Base-by-base conservation (phyloP, 2,888 invertebrate species). In the Oxystoma pomonae region DNA sequence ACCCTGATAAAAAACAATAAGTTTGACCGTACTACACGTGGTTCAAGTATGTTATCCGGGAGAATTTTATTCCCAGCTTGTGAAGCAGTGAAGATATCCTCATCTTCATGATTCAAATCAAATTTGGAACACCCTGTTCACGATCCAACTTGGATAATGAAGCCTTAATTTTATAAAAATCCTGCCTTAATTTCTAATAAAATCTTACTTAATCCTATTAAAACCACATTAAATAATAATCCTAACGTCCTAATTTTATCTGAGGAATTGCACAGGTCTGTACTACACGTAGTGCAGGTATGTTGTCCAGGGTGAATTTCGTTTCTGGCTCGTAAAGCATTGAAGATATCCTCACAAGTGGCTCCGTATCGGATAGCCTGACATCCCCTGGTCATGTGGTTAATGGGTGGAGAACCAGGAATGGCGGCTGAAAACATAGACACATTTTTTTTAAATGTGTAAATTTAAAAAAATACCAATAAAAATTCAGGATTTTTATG, bases 281-380 rank as follows among this genome's bases (percentile, higher is more conserved):
- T 68, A 55, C 72, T 75, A 58, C 76, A 76, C 0, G 76, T 76
- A 2, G 74, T 70, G 62, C 76, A 76, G 3, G 72, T 71, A 59
- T 76, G 76, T 57, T 73, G 76, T 1, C 76, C 75, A 1, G 74
- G 75, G 21, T 74, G 57, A 12, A 76, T 69, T 20, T 71, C 66
- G 16, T 72, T 72, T 49, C 67, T 68, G 16, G 67, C 65, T 51
- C 73, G 65, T 20, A 75, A 62, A 21, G 75, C 71, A 58, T 75
- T 71, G 65, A 75, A 76, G 57, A 76, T 76, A 59, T 75, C 75
- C 52, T 76, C 76, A 59, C 76, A 76, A 0, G 75, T 75, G 1
- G 73, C 71, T 0, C 76, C 76, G 61, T 71, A 75, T 12, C 72
- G 61, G 1, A 74, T 52, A 0, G 74, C 73, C 61, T 76, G 76